phyloP scores from a whole-genome alignment of 2,888 invertebrate species.

The Entomobrya multifasciata region DNA sequence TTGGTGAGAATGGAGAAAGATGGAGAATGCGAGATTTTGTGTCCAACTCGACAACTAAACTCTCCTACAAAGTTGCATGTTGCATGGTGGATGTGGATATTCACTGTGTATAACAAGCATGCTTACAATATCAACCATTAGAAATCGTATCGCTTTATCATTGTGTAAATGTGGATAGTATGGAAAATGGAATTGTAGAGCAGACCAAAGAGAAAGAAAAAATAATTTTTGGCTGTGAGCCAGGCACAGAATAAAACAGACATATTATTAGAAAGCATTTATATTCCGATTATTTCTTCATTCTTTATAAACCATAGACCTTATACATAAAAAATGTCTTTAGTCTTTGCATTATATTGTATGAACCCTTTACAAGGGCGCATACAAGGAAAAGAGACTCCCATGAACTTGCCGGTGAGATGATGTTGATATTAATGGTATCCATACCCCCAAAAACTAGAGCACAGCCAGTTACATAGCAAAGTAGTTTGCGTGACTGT shows the following conservation, averaged over 20 bases:
- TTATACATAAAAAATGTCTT: slow-evolving; percentile 3
- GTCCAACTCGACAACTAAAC: too few relatives aligned
- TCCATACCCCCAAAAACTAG: neutral
- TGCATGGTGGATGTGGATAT: too few relatives aligned
- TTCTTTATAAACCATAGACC: neutral
- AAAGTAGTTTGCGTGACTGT: slow-evolving; percentile 43
- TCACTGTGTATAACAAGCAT: too few relatives aligned
- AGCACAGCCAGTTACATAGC: neutral
- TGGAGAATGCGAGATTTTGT: neutral
- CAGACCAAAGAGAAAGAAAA: neutral
- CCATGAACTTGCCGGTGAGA: slow-evolving; percentile 35
- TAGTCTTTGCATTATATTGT: too few relatives aligned
- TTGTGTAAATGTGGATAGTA: too few relatives aligned
- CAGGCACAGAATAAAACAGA: slow-evolving; percentile 28
- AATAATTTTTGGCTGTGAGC: slow-evolving; percentile 37
- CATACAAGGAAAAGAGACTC: too few relatives aligned
- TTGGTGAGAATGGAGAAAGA: neutral
- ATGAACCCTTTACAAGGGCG: too few relatives aligned
- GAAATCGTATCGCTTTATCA: too few relatives aligned
- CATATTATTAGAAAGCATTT: slow-evolving; percentile 22
- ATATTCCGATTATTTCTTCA: slow-evolving; percentile 14
- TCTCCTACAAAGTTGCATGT: too few relatives aligned
- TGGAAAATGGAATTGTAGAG: neutral
- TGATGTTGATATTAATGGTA: neutral
- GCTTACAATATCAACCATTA: too few relatives aligned